A percentile compares a stretch with the other conserved stretches of the same genome.
Evolutionary conservation across 2,797 vertebrate species (phyloP).

Genomic region (Hydrophis major): DNA sequence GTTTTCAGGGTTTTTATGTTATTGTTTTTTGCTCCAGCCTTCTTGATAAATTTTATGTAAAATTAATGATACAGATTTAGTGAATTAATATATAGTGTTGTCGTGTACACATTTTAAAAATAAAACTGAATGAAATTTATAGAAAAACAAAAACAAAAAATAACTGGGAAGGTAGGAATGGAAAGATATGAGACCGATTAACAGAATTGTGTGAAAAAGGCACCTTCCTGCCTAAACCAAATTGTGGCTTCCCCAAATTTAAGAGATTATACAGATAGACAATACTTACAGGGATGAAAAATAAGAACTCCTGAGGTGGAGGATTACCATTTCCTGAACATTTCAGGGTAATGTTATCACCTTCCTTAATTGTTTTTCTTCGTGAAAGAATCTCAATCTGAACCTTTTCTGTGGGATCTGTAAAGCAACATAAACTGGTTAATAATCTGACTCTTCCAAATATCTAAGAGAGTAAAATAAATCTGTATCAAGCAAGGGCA

Average conservation of each 20-base stretch:
- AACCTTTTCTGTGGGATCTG: slow-evolving; percentile 90
- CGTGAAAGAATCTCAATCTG: slow-evolving; percentile 78
- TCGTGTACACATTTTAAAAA: neutral
- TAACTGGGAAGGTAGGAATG: neutral
- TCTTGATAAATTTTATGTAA: neutral
- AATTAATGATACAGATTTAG: neutral
- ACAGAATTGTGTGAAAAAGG: neutral
- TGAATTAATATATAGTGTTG: neutral
- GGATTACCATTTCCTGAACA: slow-evolving; percentile 92
- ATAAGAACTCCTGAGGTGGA: slow-evolving; percentile 85
- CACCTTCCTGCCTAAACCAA: neutral
- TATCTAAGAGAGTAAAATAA: neutral
- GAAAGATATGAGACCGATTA: neutral
- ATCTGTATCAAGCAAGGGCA: neutral
- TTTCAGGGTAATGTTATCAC: slow-evolving; percentile 86
- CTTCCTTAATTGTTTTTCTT: slow-evolving; percentile 81
- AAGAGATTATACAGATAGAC: neutral
- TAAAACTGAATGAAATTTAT: neutral
- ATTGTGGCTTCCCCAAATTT: neutral
- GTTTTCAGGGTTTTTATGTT: neutral
- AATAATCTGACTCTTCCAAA: slow-evolving; percentile 22
- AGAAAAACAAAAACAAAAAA: neutral
- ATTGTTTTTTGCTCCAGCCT: neutral
- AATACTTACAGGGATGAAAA: slow-evolving; percentile 85
- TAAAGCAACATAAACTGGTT: slow-evolving; percentile 57